Evolutionary conservation across 53 echinoderm and acorn worm genomes (phyloP).

Genomic region (Paracentrotus lividus): DNA sequence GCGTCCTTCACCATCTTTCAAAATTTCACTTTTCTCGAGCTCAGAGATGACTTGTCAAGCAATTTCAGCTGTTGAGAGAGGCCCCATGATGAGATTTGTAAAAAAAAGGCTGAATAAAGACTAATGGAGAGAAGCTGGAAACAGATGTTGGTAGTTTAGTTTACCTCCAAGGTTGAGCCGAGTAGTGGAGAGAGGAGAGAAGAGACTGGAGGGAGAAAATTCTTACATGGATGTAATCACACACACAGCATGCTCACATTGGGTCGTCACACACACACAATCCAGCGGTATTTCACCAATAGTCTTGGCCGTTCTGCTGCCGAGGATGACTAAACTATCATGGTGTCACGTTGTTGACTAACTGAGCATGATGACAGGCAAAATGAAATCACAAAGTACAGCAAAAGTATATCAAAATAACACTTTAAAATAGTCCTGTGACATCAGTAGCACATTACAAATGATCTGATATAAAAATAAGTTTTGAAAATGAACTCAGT

Average conservation of each 20-base stretch:
- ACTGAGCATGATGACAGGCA: slow-evolving; percentile 37
- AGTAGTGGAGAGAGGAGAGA: no score
- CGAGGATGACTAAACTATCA: no score
- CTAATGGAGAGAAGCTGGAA: no score
- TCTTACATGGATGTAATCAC: no score
- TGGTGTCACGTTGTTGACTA: no score
- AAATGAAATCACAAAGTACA: slow-evolving; percentile 8
- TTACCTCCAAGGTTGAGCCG: no score
- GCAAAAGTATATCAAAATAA: not conserved
- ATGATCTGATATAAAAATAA: slow-evolving; percentile 33
- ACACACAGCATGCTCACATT: no score
- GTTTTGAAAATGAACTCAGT: slow-evolving; percentile 22
- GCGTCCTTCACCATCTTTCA: not conserved
- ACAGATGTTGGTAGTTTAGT: no score
- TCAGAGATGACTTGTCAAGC: not conserved
- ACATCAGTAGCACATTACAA: slow-evolving; percentile 7
- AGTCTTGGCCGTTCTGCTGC: no score
- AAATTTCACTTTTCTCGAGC: not conserved
- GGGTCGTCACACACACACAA: no score
- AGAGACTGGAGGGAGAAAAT: no score
- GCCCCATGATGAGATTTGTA: not conserved
- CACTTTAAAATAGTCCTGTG: not conserved
- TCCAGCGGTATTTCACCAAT: no score
- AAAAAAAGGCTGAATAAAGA: not conserved
- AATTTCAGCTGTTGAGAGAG: not conserved